phyloP scores from a whole-genome alignment of 1,140 invertebrate genomes.

The Drosophila teissieri region DNA sequence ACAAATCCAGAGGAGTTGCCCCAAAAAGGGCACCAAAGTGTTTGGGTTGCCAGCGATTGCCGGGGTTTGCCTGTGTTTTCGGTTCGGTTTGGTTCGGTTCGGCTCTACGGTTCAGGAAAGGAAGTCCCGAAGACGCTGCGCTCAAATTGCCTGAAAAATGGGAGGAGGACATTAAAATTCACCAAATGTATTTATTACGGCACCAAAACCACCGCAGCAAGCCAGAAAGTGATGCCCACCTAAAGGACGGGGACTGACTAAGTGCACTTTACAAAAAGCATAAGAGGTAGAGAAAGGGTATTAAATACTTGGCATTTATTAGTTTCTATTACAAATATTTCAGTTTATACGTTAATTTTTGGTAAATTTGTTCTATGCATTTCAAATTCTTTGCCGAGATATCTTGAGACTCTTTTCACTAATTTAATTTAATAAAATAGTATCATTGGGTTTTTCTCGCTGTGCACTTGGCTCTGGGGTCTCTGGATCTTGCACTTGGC shows the following conservation, averaged over 20 bases:
- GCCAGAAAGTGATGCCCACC: constrained; percentile 76
- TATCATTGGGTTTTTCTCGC: not conserved
- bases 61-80: constrained; percentile 4
- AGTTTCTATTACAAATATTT: too few relatives aligned
- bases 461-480: constrained; percentile 22
- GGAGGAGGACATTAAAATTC: constrained; percentile 83
- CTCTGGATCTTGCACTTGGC: constrained; percentile 60
- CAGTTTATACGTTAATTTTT: not conserved
- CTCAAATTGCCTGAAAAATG: constrained; percentile 81
- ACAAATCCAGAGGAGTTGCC: constrained; percentile 61
- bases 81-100: not conserved
- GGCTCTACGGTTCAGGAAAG: constrained; percentile 31
- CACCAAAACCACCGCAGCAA: constrained; percentile 63
- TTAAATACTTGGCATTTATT: too few relatives aligned
- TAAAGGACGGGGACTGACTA: constrained; percentile 48
- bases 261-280: constrained; percentile 17
- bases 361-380: too few relatives aligned
- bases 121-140: constrained; percentile 58
- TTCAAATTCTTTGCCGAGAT: too few relatives aligned
- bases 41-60: constrained; percentile 31
- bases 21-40: constrained; percentile 78
- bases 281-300: too few relatives aligned
- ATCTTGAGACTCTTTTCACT: too few relatives aligned
- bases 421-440: too few relatives aligned
- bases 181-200: constrained; percentile 84